Evolutionary conservation across 2,113 vertebrate genomes (phyloP).

Genomic region (Cygnus buccinator): DNA sequence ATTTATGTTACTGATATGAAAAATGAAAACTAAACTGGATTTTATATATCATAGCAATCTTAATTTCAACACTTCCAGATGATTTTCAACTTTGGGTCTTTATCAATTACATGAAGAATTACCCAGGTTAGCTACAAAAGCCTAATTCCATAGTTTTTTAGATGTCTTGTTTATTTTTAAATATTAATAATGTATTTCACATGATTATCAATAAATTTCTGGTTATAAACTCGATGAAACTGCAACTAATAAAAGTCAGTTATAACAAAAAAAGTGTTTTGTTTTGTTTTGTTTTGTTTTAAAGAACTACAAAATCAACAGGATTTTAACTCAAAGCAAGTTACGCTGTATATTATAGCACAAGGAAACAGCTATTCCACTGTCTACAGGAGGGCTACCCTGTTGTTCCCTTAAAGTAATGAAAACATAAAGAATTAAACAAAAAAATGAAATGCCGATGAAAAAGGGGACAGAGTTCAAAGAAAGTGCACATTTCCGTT

Average conservation of each 20-base stretch:
- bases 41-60: neutral
- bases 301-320: conserved; percentile 8
- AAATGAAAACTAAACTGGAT: neutral
- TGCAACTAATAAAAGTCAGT: neutral
- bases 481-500: conserved; percentile 45
- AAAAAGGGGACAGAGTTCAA: conserved; percentile 60
- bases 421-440: conserved; percentile 59
- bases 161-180: neutral
- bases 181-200: neutral
- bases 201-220: neutral
- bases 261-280: neutral
- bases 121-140: neutral
- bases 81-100: neutral
- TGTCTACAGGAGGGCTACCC: conserved; percentile 47
- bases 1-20: neutral
- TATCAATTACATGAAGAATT: neutral
- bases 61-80: neutral
- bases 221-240: neutral
- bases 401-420: conserved; percentile 59
- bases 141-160: neutral
- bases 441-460: conserved; percentile 47
- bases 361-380: conserved; percentile 11
- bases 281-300: neutral
- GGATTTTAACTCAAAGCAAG: conserved; percentile 5
- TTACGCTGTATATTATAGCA: neutral